Conservation (phyloP, 2,888 invertebrate genomes). For the Microctonus hyperodae region DNA sequence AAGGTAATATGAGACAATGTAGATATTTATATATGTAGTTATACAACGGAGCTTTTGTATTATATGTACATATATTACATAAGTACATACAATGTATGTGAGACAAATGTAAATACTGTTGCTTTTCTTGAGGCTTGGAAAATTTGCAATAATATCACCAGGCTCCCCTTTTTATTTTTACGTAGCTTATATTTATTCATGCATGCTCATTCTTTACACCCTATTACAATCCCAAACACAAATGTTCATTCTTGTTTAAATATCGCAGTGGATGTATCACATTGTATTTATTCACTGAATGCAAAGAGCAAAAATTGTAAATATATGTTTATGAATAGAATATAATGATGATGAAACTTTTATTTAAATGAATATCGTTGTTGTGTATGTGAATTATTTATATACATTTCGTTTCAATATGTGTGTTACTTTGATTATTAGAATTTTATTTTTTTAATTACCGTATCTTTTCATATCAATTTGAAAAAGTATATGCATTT, state of each 20-base stretch:
- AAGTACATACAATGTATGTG: too few relatives aligned
- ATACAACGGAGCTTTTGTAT: too few relatives aligned
- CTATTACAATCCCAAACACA: background rate
- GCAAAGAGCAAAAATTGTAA: background rate
- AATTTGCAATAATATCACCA: background rate
- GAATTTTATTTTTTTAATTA: too few relatives aligned
- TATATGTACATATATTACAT: background rate
- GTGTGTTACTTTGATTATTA: too few relatives aligned
- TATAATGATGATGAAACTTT: too few relatives aligned
- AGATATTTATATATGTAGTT: background rate
- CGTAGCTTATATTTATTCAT: too few relatives aligned
- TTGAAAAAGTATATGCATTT: background rate
- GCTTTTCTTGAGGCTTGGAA: conserved; percentile 46
- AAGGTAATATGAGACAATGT: conserved; percentile 4
- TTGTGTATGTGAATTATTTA: too few relatives aligned
- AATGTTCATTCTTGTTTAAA: background rate
- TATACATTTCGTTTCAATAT: too few relatives aligned
- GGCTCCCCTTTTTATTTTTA: background rate
- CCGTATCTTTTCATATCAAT: too few relatives aligned
- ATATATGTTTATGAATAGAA: background rate
- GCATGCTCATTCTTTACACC: background rate
- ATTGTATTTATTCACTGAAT: background rate
- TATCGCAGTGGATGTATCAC: background rate
- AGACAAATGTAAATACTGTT: conserved; percentile 30
- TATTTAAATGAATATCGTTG: too few relatives aligned